Evolutionary conservation across 2,888 invertebrate genomes (phyloP).

Genomic region (Oscheius sp.): DNA sequence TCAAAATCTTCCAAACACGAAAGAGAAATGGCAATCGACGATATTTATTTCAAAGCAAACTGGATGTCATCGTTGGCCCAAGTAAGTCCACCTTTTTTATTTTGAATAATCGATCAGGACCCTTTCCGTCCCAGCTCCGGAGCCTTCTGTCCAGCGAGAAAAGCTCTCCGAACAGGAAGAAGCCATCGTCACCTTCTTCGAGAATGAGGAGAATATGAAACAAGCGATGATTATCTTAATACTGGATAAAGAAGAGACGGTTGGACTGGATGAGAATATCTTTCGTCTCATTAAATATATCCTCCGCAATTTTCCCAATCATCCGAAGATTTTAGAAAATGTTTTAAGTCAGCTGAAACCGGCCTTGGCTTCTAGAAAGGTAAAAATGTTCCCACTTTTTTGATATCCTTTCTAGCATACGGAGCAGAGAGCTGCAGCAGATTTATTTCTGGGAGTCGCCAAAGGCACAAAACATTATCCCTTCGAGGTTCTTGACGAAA

Average conservation of each 20-base stretch:
- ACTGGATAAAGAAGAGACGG: conserved; percentile 19
- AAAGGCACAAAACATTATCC: conserved; percentile 41
- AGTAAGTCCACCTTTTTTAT: conserved; percentile 11
- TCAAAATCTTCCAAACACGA: conserved; percentile 42
- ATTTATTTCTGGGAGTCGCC: conserved; percentile 46
- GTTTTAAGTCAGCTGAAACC: conserved; percentile 26
- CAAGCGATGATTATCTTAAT: conserved; percentile 17
- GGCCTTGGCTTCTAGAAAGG: conserved; percentile 32
- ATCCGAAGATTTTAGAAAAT: conserved; percentile 29
- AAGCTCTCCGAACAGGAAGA: conserved; percentile 26
- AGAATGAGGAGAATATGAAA: conserved; percentile 30
- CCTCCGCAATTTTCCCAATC: conserved; percentile 45
- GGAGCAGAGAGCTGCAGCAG: conserved; percentile 42
- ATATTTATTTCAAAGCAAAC: conserved; percentile 39
- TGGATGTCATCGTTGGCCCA: conserved; percentile 44
- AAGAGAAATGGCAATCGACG: conserved; percentile 45
- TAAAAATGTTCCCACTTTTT: not conserved
- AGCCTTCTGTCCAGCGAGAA: conserved; percentile 9
- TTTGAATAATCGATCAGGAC: not conserved
- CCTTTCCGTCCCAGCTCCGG: conserved; percentile 28
- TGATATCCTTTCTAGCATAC: conserved; percentile 32
- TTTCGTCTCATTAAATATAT: conserved; percentile 39
- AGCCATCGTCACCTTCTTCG: conserved; percentile 35
- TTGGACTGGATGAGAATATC: conserved; percentile 11
- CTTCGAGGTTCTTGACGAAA: conserved; percentile 34